phyloP scores from a whole-genome alignment of 2,888 invertebrate genomes.

The Rhingia campestris region DNA sequence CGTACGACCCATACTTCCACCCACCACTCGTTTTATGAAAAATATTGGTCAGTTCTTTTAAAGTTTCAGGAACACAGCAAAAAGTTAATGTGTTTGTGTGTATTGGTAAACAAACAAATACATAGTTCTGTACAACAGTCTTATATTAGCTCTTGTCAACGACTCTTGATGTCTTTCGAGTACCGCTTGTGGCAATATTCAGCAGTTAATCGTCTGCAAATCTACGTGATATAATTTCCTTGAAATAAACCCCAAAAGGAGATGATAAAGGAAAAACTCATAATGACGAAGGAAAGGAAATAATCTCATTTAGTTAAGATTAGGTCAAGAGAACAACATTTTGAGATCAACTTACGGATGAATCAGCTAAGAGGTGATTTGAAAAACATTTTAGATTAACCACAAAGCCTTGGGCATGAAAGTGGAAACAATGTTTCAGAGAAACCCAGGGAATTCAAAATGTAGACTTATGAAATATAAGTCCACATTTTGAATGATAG shows the following conservation, averaged over 20 bases:
- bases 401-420: background rate
- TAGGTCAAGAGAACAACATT: constrained; percentile 58
- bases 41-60: no score
- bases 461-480: no score
- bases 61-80: background rate
- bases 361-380: constrained; percentile 25
- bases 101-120: background rate
- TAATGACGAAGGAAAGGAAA: constrained; percentile 57
- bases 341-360: constrained; percentile 32
- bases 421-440: constrained; percentile 13
- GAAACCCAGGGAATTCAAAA: no score
- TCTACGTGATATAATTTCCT: constrained; percentile 55
- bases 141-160: background rate
- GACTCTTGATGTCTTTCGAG: constrained; percentile 1
- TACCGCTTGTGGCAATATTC: constrained; percentile 29
- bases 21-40: no score
- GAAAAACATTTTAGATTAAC: constrained; percentile 16
- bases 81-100: no score
- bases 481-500: no score
- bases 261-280: constrained; percentile 14
- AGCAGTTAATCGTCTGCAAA: constrained; percentile 59
- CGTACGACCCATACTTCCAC: no score
- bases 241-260: constrained; percentile 8
- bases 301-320: constrained; percentile 64
- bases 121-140: constrained; percentile 4